These are phyloP conservation scores for Halotydeus destructor DNA, from an alignment of 1,140 invertebrate genomes.

Conservation along the genomic window DNA sequence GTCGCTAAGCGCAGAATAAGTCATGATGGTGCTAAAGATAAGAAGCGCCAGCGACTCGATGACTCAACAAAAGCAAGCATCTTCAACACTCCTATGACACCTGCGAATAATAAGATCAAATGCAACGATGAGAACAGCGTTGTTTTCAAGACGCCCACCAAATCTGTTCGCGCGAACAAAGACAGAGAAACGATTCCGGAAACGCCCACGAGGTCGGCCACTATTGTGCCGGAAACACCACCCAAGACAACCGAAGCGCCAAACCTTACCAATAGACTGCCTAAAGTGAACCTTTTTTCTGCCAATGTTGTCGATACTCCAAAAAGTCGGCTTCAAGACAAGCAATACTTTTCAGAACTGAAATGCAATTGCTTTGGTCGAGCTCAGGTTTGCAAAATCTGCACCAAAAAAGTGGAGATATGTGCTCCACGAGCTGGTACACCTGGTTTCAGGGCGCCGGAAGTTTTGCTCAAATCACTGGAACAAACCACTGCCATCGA, in stretches of 20 bases:
- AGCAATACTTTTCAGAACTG: neutral
- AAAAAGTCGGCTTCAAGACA: neutral
- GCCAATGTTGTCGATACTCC: neutral
- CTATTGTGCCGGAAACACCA: neutral
- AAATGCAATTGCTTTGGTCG: conserved; percentile 10
- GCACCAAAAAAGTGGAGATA: conserved; percentile 33
- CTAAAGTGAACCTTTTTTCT: neutral
- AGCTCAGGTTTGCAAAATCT: conserved; percentile 21
- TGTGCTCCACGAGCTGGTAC: conserved; percentile 59
- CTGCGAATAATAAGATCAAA: neutral
- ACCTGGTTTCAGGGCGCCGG: conserved; percentile 68
- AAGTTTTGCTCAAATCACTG: conserved; percentile 54
- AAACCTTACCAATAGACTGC: conserved; percentile 10
- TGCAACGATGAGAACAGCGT: neutral
- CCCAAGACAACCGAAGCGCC: neutral
- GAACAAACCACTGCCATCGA: conserved; percentile 63
- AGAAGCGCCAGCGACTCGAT: neutral
- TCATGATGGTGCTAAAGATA: too few relatives aligned
- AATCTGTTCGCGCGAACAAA: neutral
- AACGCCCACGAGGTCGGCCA: neutral
- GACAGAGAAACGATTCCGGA: neutral
- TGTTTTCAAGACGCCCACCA: neutral
- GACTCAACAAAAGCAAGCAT: neutral
- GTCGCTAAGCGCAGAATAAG: neutral
- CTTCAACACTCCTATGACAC: conserved; percentile 3